A percentile compares a stretch with the other conserved stretches of the same genome.
Conservation (phyloP, 1,140 invertebrate genomes). For the Polypedilum vanderplanki region DNA sequence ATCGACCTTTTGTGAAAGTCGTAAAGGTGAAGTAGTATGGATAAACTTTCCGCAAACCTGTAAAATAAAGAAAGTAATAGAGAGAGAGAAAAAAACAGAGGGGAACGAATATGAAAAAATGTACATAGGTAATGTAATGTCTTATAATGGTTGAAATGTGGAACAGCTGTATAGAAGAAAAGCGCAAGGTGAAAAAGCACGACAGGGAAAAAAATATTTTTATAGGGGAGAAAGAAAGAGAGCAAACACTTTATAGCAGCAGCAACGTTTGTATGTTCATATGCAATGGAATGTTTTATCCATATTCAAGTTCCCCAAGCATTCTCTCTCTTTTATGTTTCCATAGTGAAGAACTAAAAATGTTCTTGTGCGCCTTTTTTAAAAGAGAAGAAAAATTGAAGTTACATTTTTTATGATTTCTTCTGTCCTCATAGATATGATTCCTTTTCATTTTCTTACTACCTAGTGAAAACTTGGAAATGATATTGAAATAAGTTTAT, state of each 20-base stretch:
- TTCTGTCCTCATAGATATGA: no score
- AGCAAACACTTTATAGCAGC: conserved; percentile 22
- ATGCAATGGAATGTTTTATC: conserved; percentile 7
- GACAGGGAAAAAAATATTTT: neutral
- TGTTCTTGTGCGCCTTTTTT: no score
- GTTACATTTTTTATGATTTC: no score
- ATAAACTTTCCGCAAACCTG: conserved; percentile 94
- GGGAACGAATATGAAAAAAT: no score
- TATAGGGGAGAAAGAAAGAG: neutral
- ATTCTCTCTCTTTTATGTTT: neutral
- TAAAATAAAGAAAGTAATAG: conserved; percentile 38
- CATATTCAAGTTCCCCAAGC: neutral
- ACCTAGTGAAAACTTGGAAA: no score
- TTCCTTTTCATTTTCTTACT: no score
- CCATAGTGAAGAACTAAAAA: neutral
- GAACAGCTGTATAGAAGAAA: neutral
- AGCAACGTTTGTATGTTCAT: neutral
- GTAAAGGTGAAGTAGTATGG: conserved; percentile 98
- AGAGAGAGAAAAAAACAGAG: conserved; percentile 13
- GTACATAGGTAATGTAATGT: no score
- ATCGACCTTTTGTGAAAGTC: conserved; percentile 94
- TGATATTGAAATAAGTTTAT: no score
- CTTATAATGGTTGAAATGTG: neutral
- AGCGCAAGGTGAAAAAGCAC: neutral
- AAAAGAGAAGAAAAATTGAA: no score